These are phyloP conservation scores for Ostrea edulis DNA, from an alignment of 1,140 invertebrate genomes.

Conservation along the genomic window DNA sequence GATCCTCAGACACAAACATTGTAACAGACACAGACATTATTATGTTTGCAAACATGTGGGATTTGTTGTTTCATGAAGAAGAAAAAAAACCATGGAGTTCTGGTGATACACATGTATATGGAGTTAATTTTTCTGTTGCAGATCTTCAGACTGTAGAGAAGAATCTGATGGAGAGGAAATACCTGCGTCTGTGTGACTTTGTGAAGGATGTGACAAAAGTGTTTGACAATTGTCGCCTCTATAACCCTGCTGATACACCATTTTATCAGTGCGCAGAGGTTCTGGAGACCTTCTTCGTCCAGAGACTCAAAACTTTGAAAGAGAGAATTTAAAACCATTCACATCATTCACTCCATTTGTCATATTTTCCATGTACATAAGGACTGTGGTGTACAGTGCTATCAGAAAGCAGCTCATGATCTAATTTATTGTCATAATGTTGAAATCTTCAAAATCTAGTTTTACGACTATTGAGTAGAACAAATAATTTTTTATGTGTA, in stretches of 20 bases:
- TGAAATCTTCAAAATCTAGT: conserved; percentile 33
- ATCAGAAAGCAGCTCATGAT: not conserved
- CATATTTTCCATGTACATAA: conserved; percentile 9
- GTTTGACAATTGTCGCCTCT: conserved; percentile 98
- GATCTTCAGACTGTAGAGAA: conserved; percentile 96
- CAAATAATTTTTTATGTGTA: conserved; percentile 37
- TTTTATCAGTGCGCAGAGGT: conserved; percentile 97
- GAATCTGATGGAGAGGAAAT: conserved; percentile 90
- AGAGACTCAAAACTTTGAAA: conserved; percentile 80
- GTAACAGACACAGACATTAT: no score
- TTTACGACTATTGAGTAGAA: conserved; percentile 28
- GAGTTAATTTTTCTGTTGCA: conserved; percentile 80
- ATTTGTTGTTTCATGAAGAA: no score
- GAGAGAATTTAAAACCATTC: conserved; percentile 59
- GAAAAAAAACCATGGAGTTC: no score
- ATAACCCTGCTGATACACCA: conserved; percentile 96
- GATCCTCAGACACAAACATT: no score
- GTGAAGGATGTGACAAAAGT: conserved; percentile 98
- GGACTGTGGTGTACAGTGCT: not conserved
- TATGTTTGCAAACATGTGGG: no score
- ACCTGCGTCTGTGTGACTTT: conserved; percentile 94
- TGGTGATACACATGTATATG: no score
- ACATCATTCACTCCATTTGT: conserved; percentile 22
- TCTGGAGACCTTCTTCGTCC: conserved; percentile 96
- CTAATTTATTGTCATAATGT: conserved; percentile 31